phyloP scores from a whole-genome alignment of 2,113 vertebrate species.

The Solenodon paradoxus region DNA sequence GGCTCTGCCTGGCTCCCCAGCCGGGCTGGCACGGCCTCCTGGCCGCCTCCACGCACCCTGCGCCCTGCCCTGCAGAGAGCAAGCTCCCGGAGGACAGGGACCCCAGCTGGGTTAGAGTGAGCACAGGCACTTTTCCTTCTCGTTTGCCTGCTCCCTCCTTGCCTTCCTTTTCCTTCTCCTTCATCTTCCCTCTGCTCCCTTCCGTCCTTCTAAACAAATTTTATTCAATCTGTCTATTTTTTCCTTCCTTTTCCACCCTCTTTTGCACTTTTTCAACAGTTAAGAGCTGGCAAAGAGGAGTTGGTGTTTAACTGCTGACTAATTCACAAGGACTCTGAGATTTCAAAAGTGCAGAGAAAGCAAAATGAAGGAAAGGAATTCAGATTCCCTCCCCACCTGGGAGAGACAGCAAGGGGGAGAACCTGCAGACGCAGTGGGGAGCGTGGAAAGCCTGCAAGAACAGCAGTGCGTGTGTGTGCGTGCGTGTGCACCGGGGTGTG shows the following conservation, averaged over 20 bases:
- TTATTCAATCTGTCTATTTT: neutral
- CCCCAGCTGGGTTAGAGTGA: neutral
- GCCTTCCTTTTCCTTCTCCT: neutral
- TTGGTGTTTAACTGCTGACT: neutral
- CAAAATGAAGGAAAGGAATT: neutral
- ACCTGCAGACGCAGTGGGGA: neutral
- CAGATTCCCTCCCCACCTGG: no score
- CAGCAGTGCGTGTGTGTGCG: neutral
- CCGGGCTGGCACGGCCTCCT: fast-evolving
- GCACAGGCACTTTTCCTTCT: neutral
- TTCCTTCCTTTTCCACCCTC: neutral
- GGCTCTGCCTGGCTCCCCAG: neutral
- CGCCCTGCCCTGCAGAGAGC: neutral
- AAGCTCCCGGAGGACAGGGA: slow-evolving; percentile 49
- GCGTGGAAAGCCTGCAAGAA: neutral
- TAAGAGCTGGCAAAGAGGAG: neutral
- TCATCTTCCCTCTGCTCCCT: neutral
- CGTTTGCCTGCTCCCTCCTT: neutral
- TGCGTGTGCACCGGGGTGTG: no score
- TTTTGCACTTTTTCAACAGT: neutral
- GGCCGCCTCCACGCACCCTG: neutral
- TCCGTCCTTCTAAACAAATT: neutral
- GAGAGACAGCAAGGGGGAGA: neutral
- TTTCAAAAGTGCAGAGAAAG: neutral
- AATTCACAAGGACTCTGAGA: neutral